Evolutionary conservation across 2,888 invertebrate species (phyloP).

Genomic region (Choreutis nemorana): DNA sequence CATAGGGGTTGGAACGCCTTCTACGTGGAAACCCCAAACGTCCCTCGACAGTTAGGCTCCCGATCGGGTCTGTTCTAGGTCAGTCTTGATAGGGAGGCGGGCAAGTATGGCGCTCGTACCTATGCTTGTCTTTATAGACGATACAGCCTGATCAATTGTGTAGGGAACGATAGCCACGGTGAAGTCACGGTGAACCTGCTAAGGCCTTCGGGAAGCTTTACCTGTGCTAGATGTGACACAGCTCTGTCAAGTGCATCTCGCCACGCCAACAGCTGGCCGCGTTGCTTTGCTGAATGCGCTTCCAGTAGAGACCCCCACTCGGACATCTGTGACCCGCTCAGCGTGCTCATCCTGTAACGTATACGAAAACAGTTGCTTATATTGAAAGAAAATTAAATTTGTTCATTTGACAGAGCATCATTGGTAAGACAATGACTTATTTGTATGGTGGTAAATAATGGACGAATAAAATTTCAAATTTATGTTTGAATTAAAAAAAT

Average conservation of each 20-base stretch:
- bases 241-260: slow-evolving; percentile 76
- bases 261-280: slow-evolving; percentile 85
- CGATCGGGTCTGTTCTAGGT: neutral
- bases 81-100: neutral
- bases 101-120: neutral
- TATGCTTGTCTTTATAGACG: neutral
- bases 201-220: slow-evolving; percentile 28
- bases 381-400: neutral
- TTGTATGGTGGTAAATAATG: neutral
- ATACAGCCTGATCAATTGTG: neutral
- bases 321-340: slow-evolving; percentile 75
- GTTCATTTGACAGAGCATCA: neutral
- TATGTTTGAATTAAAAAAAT: too few relatives aligned
- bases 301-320: slow-evolving; percentile 84
- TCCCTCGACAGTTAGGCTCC: too few relatives aligned
- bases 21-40: too few relatives aligned
- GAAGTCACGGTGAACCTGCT: neutral
- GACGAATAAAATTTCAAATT: neutral
- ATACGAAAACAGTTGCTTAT: neutral
- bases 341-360: slow-evolving; percentile 21
- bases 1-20: too few relatives aligned
- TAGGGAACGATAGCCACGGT: neutral
- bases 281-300: slow-evolving; percentile 69
- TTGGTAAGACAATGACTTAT: neutral
- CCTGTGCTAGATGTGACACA: slow-evolving; percentile 77